A percentile compares a stretch with the other conserved stretches of the same genome.
Evolutionary conservation across 2,797 vertebrate genomes (phyloP).

Genomic region (Centropyge bicolor): DNA sequence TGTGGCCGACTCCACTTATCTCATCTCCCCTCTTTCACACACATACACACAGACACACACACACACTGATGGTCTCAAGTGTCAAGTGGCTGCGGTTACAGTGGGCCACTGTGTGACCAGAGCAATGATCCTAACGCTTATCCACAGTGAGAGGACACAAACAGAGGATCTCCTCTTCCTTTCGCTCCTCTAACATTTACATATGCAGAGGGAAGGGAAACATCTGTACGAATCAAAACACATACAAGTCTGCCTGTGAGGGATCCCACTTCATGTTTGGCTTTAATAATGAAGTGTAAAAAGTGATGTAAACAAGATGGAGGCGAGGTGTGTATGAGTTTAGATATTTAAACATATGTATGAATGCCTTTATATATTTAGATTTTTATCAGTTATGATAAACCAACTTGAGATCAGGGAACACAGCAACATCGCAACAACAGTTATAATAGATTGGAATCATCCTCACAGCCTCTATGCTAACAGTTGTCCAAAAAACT

Average conservation of each 20-base stretch:
- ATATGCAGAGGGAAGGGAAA: conserved; percentile 58
- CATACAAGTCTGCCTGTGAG: background rate
- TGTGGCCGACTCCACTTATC: conserved; percentile 80
- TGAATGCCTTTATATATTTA: background rate
- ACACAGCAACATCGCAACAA: background rate
- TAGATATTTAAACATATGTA: background rate
- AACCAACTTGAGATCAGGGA: background rate
- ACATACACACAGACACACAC: conserved; percentile 26
- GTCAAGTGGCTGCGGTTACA: conserved; percentile 71
- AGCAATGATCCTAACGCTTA: conserved; percentile 69
- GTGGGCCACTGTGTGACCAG: conserved; percentile 67
- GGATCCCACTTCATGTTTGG: background rate
- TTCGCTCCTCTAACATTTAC: conserved; percentile 45
- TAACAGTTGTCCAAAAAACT: background rate
- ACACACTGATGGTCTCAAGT: conserved; percentile 59
- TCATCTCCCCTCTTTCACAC: conserved; percentile 67
- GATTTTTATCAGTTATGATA: no score
- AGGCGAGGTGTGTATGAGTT: background rate
- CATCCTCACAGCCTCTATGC: no score
- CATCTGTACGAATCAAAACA: conserved; percentile 55
- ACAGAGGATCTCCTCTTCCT: conserved; percentile 68
- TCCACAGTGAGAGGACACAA: conserved; percentile 65
- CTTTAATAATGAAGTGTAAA: background rate
- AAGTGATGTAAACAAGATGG: background rate
- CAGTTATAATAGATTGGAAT: background rate